phyloP scores from a whole-genome alignment of 2,113 vertebrate genomes.

The Albula goreensis region DNA sequence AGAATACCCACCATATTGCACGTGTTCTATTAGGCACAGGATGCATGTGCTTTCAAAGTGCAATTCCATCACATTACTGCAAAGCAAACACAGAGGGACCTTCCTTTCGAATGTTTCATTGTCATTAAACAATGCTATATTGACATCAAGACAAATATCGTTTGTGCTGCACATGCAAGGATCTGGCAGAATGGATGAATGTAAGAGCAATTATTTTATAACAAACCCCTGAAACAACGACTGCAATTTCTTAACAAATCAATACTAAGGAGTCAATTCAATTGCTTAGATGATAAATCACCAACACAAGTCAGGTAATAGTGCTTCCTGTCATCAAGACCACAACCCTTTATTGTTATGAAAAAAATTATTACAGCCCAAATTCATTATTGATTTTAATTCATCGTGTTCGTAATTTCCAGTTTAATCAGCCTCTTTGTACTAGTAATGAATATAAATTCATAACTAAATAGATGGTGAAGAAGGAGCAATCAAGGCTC shows the following conservation, averaged over 20 bases:
- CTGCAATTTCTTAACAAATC: not conserved
- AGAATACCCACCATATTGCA: not conserved
- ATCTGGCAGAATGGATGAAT: not conserved
- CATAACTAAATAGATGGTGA: not conserved
- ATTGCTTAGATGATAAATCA: not conserved
- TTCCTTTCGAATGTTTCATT: not conserved
- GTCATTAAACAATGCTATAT: not conserved
- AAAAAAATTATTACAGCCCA: not conserved
- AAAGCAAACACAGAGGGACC: not conserved
- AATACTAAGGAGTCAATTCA: not conserved
- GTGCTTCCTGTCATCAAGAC: not conserved
- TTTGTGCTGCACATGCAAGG: not conserved
- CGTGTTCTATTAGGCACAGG: not conserved
- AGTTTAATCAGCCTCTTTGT: not conserved
- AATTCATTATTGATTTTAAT: constrained; percentile 10
- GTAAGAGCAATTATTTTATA: not conserved
- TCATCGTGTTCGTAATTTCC: not conserved
- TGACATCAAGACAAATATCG: not conserved
- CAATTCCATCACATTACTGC: not conserved
- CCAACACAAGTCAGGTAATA: constrained; percentile 9
- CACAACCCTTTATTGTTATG: not conserved
- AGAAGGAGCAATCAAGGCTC: not conserved
- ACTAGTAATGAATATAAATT: not conserved
- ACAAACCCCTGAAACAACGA: not conserved
- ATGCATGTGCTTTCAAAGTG: not conserved